These are phyloP conservation scores for Cyprinodon variegatus DNA, from an alignment of 2,113 vertebrate genomes.

Conservation along the genomic window DNA sequence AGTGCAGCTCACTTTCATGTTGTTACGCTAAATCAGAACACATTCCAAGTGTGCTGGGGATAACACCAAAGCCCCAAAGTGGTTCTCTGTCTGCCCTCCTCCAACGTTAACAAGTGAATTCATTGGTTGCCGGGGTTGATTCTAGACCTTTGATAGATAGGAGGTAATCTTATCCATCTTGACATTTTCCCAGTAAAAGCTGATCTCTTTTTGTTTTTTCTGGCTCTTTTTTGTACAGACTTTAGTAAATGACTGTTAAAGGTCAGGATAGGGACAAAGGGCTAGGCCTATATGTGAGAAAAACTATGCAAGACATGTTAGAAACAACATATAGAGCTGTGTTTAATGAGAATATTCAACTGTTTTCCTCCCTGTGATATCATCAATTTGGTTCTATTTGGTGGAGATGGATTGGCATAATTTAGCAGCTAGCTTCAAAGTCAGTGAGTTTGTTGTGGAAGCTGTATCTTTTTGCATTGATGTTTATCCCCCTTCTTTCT, in stretches of 20 bases:
- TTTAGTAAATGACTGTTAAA: conserved; percentile 3
- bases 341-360: conserved; percentile 30
- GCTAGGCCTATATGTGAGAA: not conserved
- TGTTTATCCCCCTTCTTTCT: conserved; percentile 19
- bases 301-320: conserved; percentile 17
- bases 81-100: conserved; percentile 27
- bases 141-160: conserved; percentile 47
- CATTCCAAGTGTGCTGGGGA: conserved; percentile 34
- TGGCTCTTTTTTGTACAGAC: conserved; percentile 13
- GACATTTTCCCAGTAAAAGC: conserved; percentile 60
- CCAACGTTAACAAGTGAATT: conserved; percentile 61
- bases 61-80: conserved; percentile 30
- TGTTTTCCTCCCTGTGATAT: conserved; percentile 1
- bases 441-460: conserved; percentile 11
- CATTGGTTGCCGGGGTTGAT: conserved; percentile 58
- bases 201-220: conserved; percentile 32
- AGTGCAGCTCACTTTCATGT: conserved; percentile 42
- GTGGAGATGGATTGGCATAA: conserved; percentile 1
- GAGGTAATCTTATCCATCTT: conserved; percentile 58
- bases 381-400: conserved; percentile 1
- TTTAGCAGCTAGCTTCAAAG: conserved; percentile 17
- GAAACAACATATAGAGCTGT: conserved; percentile 18
- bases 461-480: conserved; percentile 11
- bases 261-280: not conserved
- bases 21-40: conserved; percentile 16